phyloP scores from a whole-genome alignment of 2,113 vertebrate species.

The Abramis brama region DNA sequence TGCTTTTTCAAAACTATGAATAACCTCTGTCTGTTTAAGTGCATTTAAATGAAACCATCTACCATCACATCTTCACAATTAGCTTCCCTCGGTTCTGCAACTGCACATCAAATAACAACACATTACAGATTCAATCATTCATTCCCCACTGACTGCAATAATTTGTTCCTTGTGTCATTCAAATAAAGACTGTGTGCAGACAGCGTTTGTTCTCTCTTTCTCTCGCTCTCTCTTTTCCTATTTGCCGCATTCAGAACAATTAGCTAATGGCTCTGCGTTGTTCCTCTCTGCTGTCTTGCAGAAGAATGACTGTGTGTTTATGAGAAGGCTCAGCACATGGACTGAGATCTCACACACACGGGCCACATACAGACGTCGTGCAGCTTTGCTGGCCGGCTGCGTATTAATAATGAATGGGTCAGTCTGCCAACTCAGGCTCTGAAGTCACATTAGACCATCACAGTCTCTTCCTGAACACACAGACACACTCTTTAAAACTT shows the following conservation, averaged over 20 bases:
- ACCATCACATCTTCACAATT: background rate
- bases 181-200: background rate
- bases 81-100: background rate
- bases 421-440: background rate
- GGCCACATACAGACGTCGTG: background rate
- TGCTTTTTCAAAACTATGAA: background rate
- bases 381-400: background rate
- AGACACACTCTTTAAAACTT: background rate
- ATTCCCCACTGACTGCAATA: background rate
- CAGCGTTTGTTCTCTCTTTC: background rate
- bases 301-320: constrained; percentile 2
- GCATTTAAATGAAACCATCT: background rate
- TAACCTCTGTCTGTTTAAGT: background rate
- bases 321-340: background rate
- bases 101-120: background rate
- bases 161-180: background rate
- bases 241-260: constrained; percentile 37
- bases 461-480: background rate
- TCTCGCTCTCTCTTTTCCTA: background rate
- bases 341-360: background rate
- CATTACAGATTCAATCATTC: background rate
- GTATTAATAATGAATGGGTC: constrained; percentile 37
- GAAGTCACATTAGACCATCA: constrained; percentile 1
- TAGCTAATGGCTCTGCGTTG: constrained; percentile 48
- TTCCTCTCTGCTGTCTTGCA: constrained; percentile 36